phyloP scores from a whole-genome alignment of 1,140 invertebrate species.

The Zaprionus capensis region DNA sequence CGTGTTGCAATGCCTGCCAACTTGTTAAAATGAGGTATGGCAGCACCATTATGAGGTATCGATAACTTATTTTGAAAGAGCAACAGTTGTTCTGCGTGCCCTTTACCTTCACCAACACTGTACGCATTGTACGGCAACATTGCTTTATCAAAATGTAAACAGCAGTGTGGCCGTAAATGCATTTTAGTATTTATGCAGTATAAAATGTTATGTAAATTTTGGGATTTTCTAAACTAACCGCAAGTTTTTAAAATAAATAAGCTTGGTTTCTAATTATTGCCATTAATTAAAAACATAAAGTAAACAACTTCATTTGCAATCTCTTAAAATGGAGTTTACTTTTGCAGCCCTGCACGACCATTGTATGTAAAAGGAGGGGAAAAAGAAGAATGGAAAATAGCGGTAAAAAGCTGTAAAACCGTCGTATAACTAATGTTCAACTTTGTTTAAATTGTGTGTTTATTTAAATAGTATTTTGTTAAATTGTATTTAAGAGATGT shows the following conservation, averaged over 20 bases:
- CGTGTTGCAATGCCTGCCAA: constrained; percentile 40
- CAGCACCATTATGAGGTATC: constrained; percentile 22
- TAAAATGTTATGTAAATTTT: neutral
- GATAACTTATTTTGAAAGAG: constrained; percentile 26
- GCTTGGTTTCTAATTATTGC: neutral
- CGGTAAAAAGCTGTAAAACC: neutral
- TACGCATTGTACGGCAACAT: constrained; percentile 10
- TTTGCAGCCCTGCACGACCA: neutral
- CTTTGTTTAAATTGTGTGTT: no score
- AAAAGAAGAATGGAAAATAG: neutral
- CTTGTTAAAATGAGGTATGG: constrained; percentile 20
- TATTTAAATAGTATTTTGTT: no score
- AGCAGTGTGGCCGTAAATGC: constrained; percentile 31
- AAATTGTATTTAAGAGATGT: constrained; percentile 26
- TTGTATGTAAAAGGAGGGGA: neutral
- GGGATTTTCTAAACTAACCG: neutral
- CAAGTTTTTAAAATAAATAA: neutral
- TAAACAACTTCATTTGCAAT: no score
- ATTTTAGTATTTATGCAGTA: neutral
- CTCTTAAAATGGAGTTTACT: no score
- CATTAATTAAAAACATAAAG: no score
- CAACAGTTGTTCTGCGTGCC: constrained; percentile 31
- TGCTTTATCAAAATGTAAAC: constrained; percentile 32
- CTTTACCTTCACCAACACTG: constrained; percentile 29
- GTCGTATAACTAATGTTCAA: no score